Evolutionary conservation across 2,113 vertebrate genomes (phyloP), one percentile per base, ranked within the genome.

Genomic region (Talpa occidentalis): DNA sequence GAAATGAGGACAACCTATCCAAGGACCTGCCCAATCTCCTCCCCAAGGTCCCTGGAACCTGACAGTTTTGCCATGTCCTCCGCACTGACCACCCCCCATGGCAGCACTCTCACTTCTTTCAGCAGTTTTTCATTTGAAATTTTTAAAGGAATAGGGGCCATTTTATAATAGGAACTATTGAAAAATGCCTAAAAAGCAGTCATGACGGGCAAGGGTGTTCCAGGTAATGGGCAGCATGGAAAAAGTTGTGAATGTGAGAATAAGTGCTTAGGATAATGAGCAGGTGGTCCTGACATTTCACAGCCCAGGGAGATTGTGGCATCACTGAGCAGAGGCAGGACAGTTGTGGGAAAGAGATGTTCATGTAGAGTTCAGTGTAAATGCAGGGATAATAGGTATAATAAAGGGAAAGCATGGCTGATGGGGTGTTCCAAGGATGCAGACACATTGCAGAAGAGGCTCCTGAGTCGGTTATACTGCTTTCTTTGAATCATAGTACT

Each of bases 21-120:
- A 4, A 10, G 37, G 44, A 49, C 11, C 0, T 44, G 35, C 26
- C 56, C 4, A 2, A 17, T 8, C 56, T 73, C 88, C 76, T 74
- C n/a, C 72, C 4, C 6, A 5, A 14, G 14, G 7, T 30, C 30
- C 26, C 52, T 1, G 2, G 0, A 22, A 9, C 6, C 30, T 22
- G 4, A 49, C 7, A 26, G 17, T 6, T 49, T 12, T 17, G 14
- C 16, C 15, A 1, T 2, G 3, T 32, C 47, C 32, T 30, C 32
- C 28, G 11, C 2, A 0, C 6, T 5, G 6, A 14, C 24, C 69
- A 56, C 5, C 15, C 32, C 54, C 3, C 59, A 37, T 1, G 5
- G 8, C 6, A 32, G 30, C 11, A 59, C 5, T 32, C 10, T 84
- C 16, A 0, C 15, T 74, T 80, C 40, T 52, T 87, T 76, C 6